These are phyloP conservation scores for Thysanoteuthis rhombus DNA, from an alignment of 2,888 invertebrate species.

Conservation along the genomic window DNA sequence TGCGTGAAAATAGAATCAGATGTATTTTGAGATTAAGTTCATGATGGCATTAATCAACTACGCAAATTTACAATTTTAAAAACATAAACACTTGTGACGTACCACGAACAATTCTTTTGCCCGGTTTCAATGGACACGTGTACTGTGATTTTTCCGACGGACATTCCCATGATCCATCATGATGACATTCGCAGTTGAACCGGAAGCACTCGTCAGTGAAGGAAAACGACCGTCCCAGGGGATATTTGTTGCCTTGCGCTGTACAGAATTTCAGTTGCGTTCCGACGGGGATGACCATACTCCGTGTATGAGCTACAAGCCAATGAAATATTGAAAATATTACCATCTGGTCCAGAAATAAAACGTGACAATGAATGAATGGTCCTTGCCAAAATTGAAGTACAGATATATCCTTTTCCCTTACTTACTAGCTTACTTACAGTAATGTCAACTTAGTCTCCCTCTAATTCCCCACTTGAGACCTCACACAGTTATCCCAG, in stretches of 20 bases:
- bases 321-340: background rate
- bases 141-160: background rate
- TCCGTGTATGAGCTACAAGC: background rate
- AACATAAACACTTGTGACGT: background rate
- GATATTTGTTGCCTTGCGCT: background rate
- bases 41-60: too few relatives aligned
- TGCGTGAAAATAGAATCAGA: background rate
- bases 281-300: background rate
- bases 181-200: background rate
- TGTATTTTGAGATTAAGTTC: background rate
- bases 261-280: background rate
- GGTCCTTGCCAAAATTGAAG: too few relatives aligned
- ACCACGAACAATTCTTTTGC: background rate
- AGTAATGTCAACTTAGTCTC: too few relatives aligned
- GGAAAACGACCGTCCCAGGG: background rate
- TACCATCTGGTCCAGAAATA: too few relatives aligned
- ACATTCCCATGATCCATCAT: conserved; percentile 25
- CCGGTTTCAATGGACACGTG: background rate
- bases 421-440: too few relatives aligned
- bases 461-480: too few relatives aligned
- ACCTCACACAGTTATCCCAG: too few relatives aligned
- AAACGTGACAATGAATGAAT: too few relatives aligned
- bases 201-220: background rate
- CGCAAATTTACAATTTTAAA: background rate
- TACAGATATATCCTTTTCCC: too few relatives aligned